phyloP scores from a whole-genome alignment of 2,113 vertebrate species.

The Suncus etruscus region DNA sequence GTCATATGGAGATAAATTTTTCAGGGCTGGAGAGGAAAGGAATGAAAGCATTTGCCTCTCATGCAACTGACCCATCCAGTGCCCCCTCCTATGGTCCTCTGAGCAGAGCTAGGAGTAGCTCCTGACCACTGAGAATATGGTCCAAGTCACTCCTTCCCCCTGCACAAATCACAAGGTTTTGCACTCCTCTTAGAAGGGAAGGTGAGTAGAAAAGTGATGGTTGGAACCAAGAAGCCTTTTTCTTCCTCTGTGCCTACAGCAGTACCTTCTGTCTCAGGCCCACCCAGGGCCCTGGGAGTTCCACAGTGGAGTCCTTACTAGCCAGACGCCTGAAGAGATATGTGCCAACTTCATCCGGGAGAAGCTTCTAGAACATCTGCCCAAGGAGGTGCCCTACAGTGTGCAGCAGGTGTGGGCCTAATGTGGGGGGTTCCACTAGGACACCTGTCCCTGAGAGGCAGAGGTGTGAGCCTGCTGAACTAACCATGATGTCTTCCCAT shows the following conservation, averaged over 20 bases:
- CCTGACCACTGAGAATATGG: too few species aligned
- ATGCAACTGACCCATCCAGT: too few species aligned
- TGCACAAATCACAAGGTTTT: neutral
- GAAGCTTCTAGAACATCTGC: conserved; percentile 94
- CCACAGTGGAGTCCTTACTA: conserved; percentile 95
- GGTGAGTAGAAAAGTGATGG: neutral
- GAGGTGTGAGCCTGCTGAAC: neutral
- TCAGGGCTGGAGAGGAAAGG: too few species aligned
- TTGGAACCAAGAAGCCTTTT: neutral
- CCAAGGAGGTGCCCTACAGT: conserved; percentile 94
- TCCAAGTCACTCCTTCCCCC: too few species aligned
- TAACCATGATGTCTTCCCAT: conserved; percentile 22
- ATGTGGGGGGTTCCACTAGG: neutral
- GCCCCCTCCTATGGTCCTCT: too few species aligned
- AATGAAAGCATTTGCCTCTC: too few species aligned
- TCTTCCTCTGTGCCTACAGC: conserved; percentile 83
- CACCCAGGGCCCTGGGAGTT: conserved; percentile 94
- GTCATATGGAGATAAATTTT: conserved; percentile 22
- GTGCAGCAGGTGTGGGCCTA: conserved; percentile 90
- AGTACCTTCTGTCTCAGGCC: conserved; percentile 91
- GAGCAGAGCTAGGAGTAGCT: too few species aligned
- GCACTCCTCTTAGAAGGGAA: conserved; percentile 6
- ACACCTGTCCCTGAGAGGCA: neutral
- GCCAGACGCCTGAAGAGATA: conserved; percentile 93
- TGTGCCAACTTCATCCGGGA: conserved; percentile 93